Evolutionary conservation across 1,140 invertebrate species (phyloP), one percentile per base, ranked within the genome.

Genomic region (Sitodiplosis mosellana): DNA sequence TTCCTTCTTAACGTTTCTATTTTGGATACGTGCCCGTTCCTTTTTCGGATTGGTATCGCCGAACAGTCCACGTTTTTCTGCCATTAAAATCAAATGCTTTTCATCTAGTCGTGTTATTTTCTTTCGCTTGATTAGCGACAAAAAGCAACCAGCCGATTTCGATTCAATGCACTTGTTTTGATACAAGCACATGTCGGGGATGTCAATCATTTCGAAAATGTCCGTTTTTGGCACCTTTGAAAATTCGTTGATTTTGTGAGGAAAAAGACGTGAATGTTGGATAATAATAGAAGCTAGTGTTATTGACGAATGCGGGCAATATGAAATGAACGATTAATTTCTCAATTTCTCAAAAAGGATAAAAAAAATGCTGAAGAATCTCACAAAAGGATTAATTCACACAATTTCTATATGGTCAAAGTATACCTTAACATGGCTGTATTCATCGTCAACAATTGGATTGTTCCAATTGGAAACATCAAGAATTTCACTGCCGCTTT

Each of bases 41-140:
- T 34, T 59, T 49, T 22, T 58, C 4, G 53, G 54, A 14, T 54
- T 59, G 1, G 62, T 56, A 40, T 69, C 67, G 1, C 80, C 81
- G 57, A 85, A 86, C 45, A 86, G 59, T 0, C 81, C 81, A 48
- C 81, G 69, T 21, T 75, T 70, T 60, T 85, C 82, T 1, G 83
- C 82, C 59, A 83, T 79, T 51, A 78, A 74, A 37, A 86, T 85
- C 71, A 85, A 80, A 55, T 80, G 84, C 59, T 83, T 76, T 10
- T 81, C 81, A 60, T 85, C 78, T 48, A 85, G 70, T 10, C 78
- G 71, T 36, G 78, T 80, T 49, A 84, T 70, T 55, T 80, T 71
- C 67, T 81, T 83, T 20, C 81, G 67, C 48, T 78, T 76, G n/a
- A 83, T 69, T 2, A 83, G 60, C 0, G 78, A 72, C 21, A 86